Base-by-base conservation (phyloP, 2,888 invertebrate species). In the Drosophila nigritarsus region DNA sequence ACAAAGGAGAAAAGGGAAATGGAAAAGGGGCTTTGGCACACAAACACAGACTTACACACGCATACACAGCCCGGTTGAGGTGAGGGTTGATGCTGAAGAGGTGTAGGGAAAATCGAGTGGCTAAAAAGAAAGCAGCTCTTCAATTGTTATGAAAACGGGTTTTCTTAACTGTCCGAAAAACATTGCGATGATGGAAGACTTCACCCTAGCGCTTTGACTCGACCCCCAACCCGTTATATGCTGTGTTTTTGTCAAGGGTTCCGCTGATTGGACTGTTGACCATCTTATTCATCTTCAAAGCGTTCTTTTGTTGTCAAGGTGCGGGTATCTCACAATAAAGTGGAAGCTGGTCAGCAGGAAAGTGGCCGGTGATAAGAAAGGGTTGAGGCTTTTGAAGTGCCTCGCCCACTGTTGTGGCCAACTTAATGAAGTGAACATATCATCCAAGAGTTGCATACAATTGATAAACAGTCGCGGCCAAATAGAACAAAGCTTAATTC, bases 361-460 rank as follows among this genome's bases (percentile, higher is more conserved):
- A 67, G 68, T 68, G 61, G 42, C 72, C 36, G 30, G 13, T 49
- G 65, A 32, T 65, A 38, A 27, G 55, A 66, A 72, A 59, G 82
- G 65, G 54, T 56, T 38, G 36, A 51, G 51, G 58, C 79, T 79
- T 81, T 86, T 83, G 79, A 82, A 82, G 78, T 84, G 71, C 45
- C 45, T 45, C 1, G 27, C 34, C 36, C 38, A 38, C 42, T 58
- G 40, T 67, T 72, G 89, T 86, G 89, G 87, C 67, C 61, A 81
- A 73, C 78, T 72, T 77, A 83, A 83, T 83, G 83, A 89, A 83
- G 89, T 89, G 89, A 69, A 89, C 89, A 87, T 80, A 87, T 83
- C 89, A 80, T 65, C 51, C 20, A 58, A 62, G 50, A 79, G 80
- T 42, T 61, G 55, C 45, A 51, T 74, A 64, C 20, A 38, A 79